Percentiles rank a stretch among this genome's conserved stretches.
These are phyloP conservation scores for Dynastes tityus DNA, from an alignment of 2,888 invertebrate genomes.

Conservation along the genomic window DNA sequence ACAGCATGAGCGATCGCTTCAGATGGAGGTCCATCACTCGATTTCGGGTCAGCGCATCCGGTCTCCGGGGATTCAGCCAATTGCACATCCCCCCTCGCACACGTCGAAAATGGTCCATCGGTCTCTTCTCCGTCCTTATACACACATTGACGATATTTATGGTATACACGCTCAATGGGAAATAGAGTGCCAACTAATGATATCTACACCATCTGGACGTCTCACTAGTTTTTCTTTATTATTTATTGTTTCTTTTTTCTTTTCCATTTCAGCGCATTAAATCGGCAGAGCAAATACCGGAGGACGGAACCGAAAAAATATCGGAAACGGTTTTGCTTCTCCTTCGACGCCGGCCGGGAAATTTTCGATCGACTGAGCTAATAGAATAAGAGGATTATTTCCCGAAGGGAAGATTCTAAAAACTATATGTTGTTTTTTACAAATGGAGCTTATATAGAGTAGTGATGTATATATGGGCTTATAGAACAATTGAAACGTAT, in stretches of 20 bases:
- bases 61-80: slow-evolving; percentile 56
- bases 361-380: not conserved
- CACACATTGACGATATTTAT: slow-evolving; percentile 41
- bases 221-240: slow-evolving; percentile 43
- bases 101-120: slow-evolving; percentile 41
- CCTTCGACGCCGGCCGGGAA: not conserved
- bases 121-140: slow-evolving; percentile 21
- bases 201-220: slow-evolving; percentile 38
- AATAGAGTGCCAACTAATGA: slow-evolving; percentile 46
- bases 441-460: not conserved
- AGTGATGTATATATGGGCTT: too few relatives aligned
- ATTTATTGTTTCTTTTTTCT: slow-evolving; percentile 33
- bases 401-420: not conserved
- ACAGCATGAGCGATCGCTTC: slow-evolving; percentile 64
- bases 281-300: not conserved
- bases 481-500: too few relatives aligned
- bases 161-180: slow-evolving; percentile 42
- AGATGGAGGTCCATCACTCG: slow-evolving; percentile 62
- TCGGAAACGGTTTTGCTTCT: not conserved
- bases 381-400: slow-evolving; percentile 12
- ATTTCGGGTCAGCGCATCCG: slow-evolving; percentile 59
- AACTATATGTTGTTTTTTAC: slow-evolving; percentile 4
- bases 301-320: not conserved
- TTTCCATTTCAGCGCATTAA: slow-evolving; percentile 38
- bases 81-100: slow-evolving; percentile 52